These are phyloP conservation scores for Alectoris magna DNA, from an alignment of 2,797 vertebrate genomes.

Conservation along the genomic window DNA sequence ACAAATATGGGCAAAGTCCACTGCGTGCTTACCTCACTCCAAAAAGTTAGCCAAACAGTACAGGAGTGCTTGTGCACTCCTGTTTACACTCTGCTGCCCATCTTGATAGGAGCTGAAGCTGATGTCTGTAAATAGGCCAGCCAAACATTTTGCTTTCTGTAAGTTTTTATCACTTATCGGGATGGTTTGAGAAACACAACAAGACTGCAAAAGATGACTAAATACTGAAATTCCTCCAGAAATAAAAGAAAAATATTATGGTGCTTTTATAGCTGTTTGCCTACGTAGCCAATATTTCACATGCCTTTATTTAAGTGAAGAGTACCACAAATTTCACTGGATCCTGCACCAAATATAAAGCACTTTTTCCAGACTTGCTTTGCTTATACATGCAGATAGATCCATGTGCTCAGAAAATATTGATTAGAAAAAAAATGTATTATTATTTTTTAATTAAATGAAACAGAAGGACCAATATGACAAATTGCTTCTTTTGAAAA, in stretches of 20 bases:
- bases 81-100: neutral
- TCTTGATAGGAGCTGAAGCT: neutral
- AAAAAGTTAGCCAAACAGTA: neutral
- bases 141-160: neutral
- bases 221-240: neutral
- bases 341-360: neutral
- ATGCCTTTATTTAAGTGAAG: neutral
- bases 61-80: neutral
- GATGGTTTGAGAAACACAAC: neutral
- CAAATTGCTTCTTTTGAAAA: neutral
- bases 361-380: neutral
- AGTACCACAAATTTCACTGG: neutral
- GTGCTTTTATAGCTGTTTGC: neutral
- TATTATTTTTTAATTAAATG: neutral
- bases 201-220: neutral
- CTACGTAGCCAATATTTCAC: neutral
- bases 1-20: constrained; percentile 52
- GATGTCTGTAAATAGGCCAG: neutral
- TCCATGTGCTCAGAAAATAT: neutral
- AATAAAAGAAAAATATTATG: neutral
- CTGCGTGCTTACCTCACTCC: neutral
- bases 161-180: neutral
- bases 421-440: neutral
- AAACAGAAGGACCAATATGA: neutral
- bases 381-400: neutral